Evolutionary conservation across 2,113 vertebrate species (phyloP).

Genomic region (Tupaia chinensis): DNA sequence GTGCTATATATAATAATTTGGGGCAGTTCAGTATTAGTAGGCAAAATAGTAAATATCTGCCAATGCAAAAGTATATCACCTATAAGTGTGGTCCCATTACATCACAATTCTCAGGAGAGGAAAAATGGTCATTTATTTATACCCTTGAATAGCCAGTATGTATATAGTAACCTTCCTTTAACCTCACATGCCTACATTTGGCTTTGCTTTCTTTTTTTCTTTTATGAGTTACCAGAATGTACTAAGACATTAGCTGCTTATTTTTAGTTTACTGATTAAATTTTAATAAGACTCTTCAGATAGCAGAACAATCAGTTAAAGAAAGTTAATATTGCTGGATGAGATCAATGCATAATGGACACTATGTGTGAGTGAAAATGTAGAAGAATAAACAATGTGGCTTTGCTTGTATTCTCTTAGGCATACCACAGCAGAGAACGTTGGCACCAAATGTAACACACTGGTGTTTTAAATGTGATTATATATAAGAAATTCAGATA

Average conservation of each 20-base stretch:
- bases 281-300: conserved; percentile 76
- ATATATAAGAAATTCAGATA: conserved; percentile 27
- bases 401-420: conserved; percentile 62
- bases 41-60: conserved; percentile 56
- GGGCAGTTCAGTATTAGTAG: not conserved
- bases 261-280: conserved; percentile 82
- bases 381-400: conserved; percentile 61
- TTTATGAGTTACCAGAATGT: conserved; percentile 77
- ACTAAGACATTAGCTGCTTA: conserved; percentile 72
- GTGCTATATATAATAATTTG: not conserved
- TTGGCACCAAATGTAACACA: conserved; percentile 37
- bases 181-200: conserved; percentile 59
- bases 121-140: conserved; percentile 38
- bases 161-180: conserved; percentile 66
- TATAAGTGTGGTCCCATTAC: conserved; percentile 17
- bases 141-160: conserved; percentile 43
- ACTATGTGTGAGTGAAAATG: conserved; percentile 67
- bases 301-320: conserved; percentile 74
- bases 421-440: conserved; percentile 49
- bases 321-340: conserved; percentile 75
- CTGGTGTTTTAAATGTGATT: conserved; percentile 44
- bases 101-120: conserved; percentile 33
- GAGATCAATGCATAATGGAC: conserved; percentile 76
- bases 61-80: conserved; percentile 39
- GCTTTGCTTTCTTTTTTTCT: conserved; percentile 54